Evolutionary conservation across 1,140 invertebrate species (phyloP), one percentile per base, ranked within the genome.

Genomic region (Andrena cerasifolii): DNA sequence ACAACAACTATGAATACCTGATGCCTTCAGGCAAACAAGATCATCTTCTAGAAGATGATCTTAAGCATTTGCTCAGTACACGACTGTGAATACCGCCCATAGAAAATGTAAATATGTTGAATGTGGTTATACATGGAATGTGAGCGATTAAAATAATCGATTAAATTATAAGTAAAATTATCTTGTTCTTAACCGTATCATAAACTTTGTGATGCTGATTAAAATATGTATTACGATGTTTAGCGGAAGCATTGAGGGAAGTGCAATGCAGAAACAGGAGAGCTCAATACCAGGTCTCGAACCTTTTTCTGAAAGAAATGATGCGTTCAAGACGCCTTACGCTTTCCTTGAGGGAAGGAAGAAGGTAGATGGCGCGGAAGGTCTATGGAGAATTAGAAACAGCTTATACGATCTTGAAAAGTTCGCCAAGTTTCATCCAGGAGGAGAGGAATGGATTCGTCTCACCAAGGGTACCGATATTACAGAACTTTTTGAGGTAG

Each of bases 351-450:
- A 93, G 45, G 95, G 94, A 2, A 96, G 96, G 87, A 92, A 92
- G 54, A 83, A 91, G 40, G 94, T 96, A 79, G 96, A 97, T 86
- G 95, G 95, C 16, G 95, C 96, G 0, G 96, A 96, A 88, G 94
- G 94, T 8, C 90, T 97, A 0, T 98, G 97, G 97, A 93, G 97
- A 71, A 94, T 98, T 18, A 94, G 95, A 79, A 94, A 97, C 90
- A 93, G 93, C 51, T 92, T 98, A 0, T 98, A 98, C 87, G 95
- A 98, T 89, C 92, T 98, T 18, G 93, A 90, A 6, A 90, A 93
- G 24, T 98, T 97, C 85, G 89, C 95, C 0, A 77, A 93, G 0
- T 93, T 87, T 24, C 97, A 98, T 93, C 97, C 97, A n/a, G 97
- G 97, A 40, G 97, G 97, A 18, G 62, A 89, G 12, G 95, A 96